Evolutionary conservation across 2,888 invertebrate species (phyloP).

Genomic region (Minunthozetes semirufus): DNA sequence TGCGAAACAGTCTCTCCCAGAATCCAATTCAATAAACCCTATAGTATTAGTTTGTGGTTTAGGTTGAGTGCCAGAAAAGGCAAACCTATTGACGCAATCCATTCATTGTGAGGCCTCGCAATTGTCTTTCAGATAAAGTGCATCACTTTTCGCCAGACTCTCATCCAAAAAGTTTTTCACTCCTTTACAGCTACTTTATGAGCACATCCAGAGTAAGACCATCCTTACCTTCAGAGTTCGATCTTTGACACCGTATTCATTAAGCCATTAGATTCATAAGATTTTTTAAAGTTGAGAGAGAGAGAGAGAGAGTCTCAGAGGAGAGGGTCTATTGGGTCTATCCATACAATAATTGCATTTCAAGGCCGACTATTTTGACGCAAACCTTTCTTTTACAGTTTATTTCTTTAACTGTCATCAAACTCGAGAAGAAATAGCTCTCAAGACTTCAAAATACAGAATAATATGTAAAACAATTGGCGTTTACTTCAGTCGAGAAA

Average conservation of each 20-base stretch:
- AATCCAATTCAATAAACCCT: neutral
- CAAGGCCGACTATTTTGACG: slow-evolving; percentile 25
- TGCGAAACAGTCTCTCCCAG: neutral
- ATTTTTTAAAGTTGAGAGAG: neutral
- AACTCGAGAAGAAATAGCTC: neutral
- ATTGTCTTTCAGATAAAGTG: neutral
- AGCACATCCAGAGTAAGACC: neutral
- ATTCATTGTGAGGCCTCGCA: neutral
- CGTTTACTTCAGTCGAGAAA: neutral
- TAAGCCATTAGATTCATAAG: neutral
- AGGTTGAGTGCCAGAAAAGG: neutral
- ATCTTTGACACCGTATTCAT: neutral
- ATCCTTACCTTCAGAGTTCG: neutral
- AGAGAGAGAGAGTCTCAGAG: slow-evolving; percentile 2
- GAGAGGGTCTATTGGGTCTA: neutral
- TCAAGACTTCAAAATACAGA: neutral
- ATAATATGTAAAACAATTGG: slow-evolving; percentile 13
- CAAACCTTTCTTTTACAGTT: slow-evolving; percentile 13
- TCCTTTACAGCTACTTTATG: neutral
- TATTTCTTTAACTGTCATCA: slow-evolving; percentile 18
- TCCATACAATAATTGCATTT: neutral
- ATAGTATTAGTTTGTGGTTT: slow-evolving; percentile 17
- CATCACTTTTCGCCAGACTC: neutral
- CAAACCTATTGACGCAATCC: neutral
- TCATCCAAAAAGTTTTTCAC: neutral